These are phyloP conservation scores for Lateolabrax maculatus DNA, from an alignment of 2,797 vertebrate genomes.

Conservation along the genomic window DNA sequence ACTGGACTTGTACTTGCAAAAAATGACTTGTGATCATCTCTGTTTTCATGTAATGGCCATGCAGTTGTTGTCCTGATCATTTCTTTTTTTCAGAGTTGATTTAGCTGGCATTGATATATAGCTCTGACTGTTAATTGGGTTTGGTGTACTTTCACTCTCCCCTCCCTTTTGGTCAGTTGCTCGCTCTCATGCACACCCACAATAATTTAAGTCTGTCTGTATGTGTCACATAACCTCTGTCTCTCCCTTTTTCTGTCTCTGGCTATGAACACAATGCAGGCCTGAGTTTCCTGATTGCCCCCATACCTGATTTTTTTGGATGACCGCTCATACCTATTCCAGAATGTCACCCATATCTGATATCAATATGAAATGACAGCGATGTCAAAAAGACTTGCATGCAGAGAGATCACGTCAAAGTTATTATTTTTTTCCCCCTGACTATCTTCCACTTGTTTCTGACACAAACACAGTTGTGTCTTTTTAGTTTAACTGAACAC, in stretches of 20 bases:
- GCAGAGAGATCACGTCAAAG: not conserved
- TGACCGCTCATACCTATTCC: slow-evolving; percentile 43
- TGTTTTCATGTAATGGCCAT: slow-evolving; percentile 2
- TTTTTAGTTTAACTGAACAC: slow-evolving; percentile 36
- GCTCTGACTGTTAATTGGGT: slow-evolving; percentile 17
- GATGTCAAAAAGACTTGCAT: slow-evolving; percentile 29
- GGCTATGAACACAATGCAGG: not conserved
- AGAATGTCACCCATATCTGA: slow-evolving; percentile 22
- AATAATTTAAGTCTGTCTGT: slow-evolving; percentile 27
- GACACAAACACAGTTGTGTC: slow-evolving; percentile 30
- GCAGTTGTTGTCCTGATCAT: slow-evolving; percentile 9
- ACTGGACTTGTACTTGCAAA: too few relatives aligned
- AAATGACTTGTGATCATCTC: too few relatives aligned
- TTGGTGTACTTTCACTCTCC: not conserved
- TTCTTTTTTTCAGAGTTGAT: slow-evolving; percentile 8
- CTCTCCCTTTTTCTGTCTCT: not conserved
- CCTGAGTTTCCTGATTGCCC: slow-evolving; percentile 31
- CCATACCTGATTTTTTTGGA: slow-evolving; percentile 20
- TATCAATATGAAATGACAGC: slow-evolving; percentile 46
- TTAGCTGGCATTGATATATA: slow-evolving; percentile 23
- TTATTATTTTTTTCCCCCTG: too few relatives aligned
- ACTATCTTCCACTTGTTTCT: slow-evolving; percentile 2
- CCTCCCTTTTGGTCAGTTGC: slow-evolving; percentile 2
- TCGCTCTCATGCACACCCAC: slow-evolving; percentile 19
- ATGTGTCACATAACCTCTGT: slow-evolving; percentile 20